Conservation (phyloP, 2,113 vertebrate species). For the Dromaius novaehollandiae region DNA sequence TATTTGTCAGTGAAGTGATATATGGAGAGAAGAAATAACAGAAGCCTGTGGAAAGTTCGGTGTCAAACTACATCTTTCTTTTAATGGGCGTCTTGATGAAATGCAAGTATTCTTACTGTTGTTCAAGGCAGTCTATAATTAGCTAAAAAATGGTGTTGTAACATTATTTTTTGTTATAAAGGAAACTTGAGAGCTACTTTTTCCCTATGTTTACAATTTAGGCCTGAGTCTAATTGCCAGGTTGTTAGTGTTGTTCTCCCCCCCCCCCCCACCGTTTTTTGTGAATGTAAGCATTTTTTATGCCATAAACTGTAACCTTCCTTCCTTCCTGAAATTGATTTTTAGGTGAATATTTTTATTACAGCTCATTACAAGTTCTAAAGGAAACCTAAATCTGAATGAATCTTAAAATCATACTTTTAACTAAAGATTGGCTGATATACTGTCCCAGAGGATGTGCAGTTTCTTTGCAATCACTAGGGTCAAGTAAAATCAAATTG, state of each 20-base stretch:
- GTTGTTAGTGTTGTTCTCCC: background rate
- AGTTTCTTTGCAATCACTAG: background rate
- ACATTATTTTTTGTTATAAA: background rate
- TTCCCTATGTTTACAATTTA: background rate
- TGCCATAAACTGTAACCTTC: background rate
- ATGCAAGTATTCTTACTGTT: background rate
- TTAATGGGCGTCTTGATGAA: constrained; percentile 11
- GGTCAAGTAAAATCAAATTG: background rate
- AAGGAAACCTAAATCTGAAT: background rate
- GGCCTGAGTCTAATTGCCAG: background rate
- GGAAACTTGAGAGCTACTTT: background rate
- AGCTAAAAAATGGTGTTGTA: background rate
- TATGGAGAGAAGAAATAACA: background rate
- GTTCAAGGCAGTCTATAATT: background rate
- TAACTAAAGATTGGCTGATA: background rate
- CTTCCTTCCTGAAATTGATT: background rate
- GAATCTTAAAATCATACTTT: background rate
- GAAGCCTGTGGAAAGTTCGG: background rate
- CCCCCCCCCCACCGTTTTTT: background rate
- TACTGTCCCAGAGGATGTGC: background rate
- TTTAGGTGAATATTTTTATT: background rate
- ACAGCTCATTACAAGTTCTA: background rate
- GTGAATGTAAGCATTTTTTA: background rate
- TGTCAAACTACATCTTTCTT: constrained; percentile 1
- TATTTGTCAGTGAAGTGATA: background rate